These are phyloP conservation scores for Acromyrmex echinatior DNA, from an alignment of 1,140 invertebrate genomes.

Conservation along the genomic window DNA sequence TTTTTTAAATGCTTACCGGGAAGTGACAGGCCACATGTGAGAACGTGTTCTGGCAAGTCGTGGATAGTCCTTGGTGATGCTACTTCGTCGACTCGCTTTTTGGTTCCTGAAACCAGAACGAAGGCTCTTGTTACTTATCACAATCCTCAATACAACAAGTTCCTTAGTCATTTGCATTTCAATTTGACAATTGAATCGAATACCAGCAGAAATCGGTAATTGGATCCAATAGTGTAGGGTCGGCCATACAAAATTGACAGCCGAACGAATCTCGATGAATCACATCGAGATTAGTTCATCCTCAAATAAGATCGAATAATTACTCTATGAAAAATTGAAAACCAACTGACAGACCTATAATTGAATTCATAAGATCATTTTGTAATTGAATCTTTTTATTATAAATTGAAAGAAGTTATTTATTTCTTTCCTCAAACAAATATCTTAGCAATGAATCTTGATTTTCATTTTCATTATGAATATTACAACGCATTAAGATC, in stretches of 20 bases:
- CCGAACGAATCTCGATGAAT: conserved; percentile 59
- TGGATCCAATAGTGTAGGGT: conserved; percentile 29
- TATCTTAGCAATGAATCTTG: neutral
- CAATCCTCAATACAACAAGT: conserved; percentile 44
- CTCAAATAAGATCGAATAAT: conserved; percentile 15
- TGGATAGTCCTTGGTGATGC: conserved; percentile 83
- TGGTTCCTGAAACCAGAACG: conserved; percentile 81
- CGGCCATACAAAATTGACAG: conserved; percentile 22
- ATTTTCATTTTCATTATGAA: too few relatives aligned
- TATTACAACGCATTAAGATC: neutral
- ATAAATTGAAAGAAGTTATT: neutral
- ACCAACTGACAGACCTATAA: neutral
- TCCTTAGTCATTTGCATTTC: conserved; percentile 58
- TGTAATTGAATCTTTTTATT: neutral
- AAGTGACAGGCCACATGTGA: conserved; percentile 84
- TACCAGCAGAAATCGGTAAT: conserved; percentile 65
- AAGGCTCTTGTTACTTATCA: conserved; percentile 67
- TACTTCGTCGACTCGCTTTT: conserved; percentile 83
- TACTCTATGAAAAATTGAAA: conserved; percentile 7
- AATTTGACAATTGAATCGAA: conserved; percentile 64
- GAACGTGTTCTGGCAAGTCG: conserved; percentile 83
- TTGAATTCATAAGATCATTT: neutral
- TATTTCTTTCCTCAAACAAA: neutral
- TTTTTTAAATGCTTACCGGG: conserved; percentile 79
- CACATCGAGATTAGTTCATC: conserved; percentile 19